These are phyloP conservation scores for Ephialtes manifestator DNA, from an alignment of 2,888 invertebrate species.

Conservation along the genomic window DNA sequence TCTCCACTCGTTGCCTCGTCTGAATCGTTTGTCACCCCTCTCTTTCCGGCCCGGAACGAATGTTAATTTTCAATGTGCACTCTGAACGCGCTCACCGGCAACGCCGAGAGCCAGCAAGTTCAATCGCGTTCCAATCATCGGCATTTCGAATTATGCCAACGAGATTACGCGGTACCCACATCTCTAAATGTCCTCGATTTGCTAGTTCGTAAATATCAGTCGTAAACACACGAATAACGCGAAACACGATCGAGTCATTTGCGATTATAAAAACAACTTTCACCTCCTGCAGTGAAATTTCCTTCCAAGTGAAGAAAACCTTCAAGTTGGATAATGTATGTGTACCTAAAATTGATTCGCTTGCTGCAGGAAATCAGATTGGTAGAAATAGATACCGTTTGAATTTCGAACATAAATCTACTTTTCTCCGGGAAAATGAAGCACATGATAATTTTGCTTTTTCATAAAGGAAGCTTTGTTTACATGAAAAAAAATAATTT, in stretches of 20 bases:
- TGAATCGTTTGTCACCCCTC: slow-evolving; percentile 62
- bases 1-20: slow-evolving; percentile 57
- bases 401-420: too few species aligned
- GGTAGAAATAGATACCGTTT: too few species aligned
- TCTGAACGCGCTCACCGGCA: background rate
- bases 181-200: background rate
- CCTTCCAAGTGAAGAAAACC: too few species aligned
- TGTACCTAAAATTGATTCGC: too few species aligned
- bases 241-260: background rate
- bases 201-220: background rate
- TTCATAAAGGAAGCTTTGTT: too few species aligned
- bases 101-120: slow-evolving; percentile 21
- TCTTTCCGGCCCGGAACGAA: background rate
- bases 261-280: background rate
- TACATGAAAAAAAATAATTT: too few species aligned
- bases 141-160: slow-evolving; percentile 9
- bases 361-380: too few species aligned
- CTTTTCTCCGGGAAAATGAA: too few species aligned
- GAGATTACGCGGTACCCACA: slow-evolving; percentile 11
- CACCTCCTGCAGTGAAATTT: background rate
- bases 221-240: background rate
- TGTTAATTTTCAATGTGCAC: slow-evolving; percentile 67
- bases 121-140: slow-evolving; percentile 23
- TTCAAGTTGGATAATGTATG: too few species aligned
- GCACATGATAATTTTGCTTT: too few species aligned